These are phyloP conservation scores for Blastobasis lacticolella DNA, from an alignment of 2,888 invertebrate species.

Conservation along the genomic window DNA sequence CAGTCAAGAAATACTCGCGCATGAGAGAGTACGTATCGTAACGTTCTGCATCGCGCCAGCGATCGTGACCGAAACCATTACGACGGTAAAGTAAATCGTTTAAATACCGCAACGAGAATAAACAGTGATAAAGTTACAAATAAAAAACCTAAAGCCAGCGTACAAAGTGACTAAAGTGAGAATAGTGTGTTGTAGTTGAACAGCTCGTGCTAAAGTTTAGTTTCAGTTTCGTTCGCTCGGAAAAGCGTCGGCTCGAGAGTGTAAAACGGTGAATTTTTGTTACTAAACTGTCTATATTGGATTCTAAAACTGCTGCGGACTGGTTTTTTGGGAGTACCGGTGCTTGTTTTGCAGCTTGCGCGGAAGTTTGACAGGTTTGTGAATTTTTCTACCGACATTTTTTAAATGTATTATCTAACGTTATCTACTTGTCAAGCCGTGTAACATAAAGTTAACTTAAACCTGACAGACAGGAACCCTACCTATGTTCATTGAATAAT, in stretches of 20 bases:
- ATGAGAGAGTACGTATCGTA: slow-evolving; percentile 27
- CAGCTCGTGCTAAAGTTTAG: slow-evolving; percentile 13
- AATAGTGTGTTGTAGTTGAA: slow-evolving; percentile 2
- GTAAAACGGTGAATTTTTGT: slow-evolving; percentile 29
- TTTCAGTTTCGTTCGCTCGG: slow-evolving; percentile 17
- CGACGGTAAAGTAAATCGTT: slow-evolving; percentile 16
- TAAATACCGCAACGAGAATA: not conserved
- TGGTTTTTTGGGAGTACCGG: slow-evolving; percentile 9
- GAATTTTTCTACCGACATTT: slow-evolving; percentile 1
- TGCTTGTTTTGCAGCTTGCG: not conserved
- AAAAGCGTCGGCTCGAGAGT: slow-evolving; percentile 20
- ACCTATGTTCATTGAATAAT: too few species aligned
- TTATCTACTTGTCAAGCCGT: too few species aligned
- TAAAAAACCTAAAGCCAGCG: too few species aligned
- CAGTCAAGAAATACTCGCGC: slow-evolving; percentile 52
- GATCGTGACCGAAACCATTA: slow-evolving; percentile 38
- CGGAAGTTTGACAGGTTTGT: slow-evolving; percentile 5
- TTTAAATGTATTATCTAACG: not conserved
- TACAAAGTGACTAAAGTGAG: not conserved
- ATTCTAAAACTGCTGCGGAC: slow-evolving; percentile 36
- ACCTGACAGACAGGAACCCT: too few species aligned
- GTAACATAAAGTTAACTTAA: too few species aligned
- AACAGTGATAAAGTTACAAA: not conserved
- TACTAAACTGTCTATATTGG: slow-evolving; percentile 34
- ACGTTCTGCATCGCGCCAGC: slow-evolving; percentile 24